A percentile compares a stretch with the other conserved stretches of the same genome.
Evolutionary conservation across 2,888 invertebrate genomes (phyloP).

Genomic region (Blastobasis lacticolella): DNA sequence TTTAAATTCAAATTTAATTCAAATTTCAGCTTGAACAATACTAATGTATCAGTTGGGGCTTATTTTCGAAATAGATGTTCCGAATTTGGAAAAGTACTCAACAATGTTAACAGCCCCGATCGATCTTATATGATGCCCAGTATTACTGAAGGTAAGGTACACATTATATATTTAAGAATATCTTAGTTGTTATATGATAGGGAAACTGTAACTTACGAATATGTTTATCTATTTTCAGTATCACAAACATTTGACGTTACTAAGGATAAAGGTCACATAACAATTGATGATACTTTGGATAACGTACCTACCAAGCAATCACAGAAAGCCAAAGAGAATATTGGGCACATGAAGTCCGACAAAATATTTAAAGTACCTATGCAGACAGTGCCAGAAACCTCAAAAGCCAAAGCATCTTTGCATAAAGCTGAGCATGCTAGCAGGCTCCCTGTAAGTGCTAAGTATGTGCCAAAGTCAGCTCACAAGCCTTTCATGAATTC

Average conservation of each 20-base stretch:
- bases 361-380: conserved; percentile 6
- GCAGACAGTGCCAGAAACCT: background rate
- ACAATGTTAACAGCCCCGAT: conserved; percentile 47
- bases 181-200: too few relatives aligned
- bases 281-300: conserved; percentile 31
- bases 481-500: conserved; percentile 7
- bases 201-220: too few relatives aligned
- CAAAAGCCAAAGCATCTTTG: background rate
- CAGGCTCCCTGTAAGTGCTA: background rate
- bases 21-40: conserved; percentile 24
- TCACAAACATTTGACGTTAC: conserved; percentile 21
- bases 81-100: conserved; percentile 44
- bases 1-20: too few relatives aligned
- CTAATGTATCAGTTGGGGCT: conserved; percentile 50
- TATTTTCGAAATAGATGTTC: conserved; percentile 58
- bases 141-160: conserved; percentile 44
- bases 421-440: too few relatives aligned
- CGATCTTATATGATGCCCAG: conserved; percentile 38
- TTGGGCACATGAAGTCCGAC: conserved; percentile 16
- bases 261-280: conserved; percentile 39
- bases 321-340: conserved; percentile 19
- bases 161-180: background rate
- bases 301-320: conserved; percentile 55
- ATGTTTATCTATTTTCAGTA: conserved; percentile 21
- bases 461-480: background rate